Evolutionary conservation across 1,140 invertebrate species (phyloP), one percentile per base, ranked within the genome.

Genomic region (Zophobas atratus): DNA sequence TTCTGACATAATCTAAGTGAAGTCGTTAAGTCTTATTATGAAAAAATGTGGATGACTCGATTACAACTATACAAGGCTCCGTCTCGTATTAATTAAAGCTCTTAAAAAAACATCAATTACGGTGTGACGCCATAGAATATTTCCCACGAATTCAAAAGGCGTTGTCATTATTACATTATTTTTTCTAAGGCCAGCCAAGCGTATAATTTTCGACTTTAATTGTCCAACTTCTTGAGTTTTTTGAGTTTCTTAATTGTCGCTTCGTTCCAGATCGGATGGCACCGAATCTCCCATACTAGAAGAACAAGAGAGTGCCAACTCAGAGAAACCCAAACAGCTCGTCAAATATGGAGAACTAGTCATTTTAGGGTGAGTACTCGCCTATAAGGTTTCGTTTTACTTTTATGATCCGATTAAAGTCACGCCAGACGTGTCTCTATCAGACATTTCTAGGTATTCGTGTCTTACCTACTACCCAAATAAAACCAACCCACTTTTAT

Each of bases 281-380:
- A 90, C 91, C 86, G 91, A 92, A 83, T 92, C 91, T 82, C 91
- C 91, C 80, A 92, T 92, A 85, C 87, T 92, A 86, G 91, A 91
- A 84, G 91, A 93, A 86, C 83, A 86, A 55, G 90, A 92, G 79
- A 89, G 89, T 83, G 89, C 91, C 85, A 90, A 90, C 79, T 89
- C 90, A 84, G 91, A 92, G 67, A 93, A 93, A 86, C 89, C 92
- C 39, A 94, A 94, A 87, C 92, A 92, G 79, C 90, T 91, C 82
- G 89, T 95, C 82, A 96, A 95, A 89, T 98, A 97, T 90, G 96
- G 96, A 81, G 96, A 98, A 91, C 90, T 98, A 86, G 94, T 97
- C 86, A 96, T 97, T 88, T 91, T 97, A 86, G 96, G 96, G 95
- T 97, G 90, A 92, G 92, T 90, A 71, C 6, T 6, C 20, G 49